Base-by-base conservation (phyloP, 2,888 invertebrate species). In the Volucella inflata region DNA sequence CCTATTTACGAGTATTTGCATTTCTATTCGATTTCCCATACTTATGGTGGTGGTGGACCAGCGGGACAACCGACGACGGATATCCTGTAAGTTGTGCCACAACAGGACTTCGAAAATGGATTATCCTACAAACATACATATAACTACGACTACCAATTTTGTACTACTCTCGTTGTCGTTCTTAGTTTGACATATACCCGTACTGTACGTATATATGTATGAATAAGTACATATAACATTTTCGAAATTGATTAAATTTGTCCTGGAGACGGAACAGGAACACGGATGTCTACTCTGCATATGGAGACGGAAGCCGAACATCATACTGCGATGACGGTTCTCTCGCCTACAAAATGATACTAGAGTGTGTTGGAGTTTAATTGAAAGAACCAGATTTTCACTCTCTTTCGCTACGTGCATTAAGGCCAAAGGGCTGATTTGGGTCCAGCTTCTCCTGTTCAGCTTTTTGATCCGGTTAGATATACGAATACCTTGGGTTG, bases 161-260 rank as follows among this genome's bases (percentile, higher is more conserved):
- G 21, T 21, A 21, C 21, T 21, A 3, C 0, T 21, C 21, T 21
- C 21, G 21, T 21, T 21, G 3, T 21, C 21, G 21, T 21, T 21
- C 21, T 21, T 2, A 21, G 21, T 21, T 21, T 21, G 21, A 2
- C 21, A 21, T 1, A 21, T 21, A 21, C 2, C 3, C 21, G 3
- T 21, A 21, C 21, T 4, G 2, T 21, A 21, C 2, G 4, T 21
- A 21, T 21, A 3, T 2, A 2, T 21, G 2, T 21, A 2, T 21
- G 2, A n/a, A n/a, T 2, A 2, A 0, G 21, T 3, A 21, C 21
- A 21, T 81, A 85, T 81, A 81, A 77, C 81, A 85, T 81, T 85
- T 67, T 62, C 72, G 21, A 80, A 85, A 85, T 81, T 85, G 85
- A 85, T 85, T 85, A 85, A 85, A 85, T 85, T 80, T 81, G 76